Percentiles rank a stretch among this genome's conserved stretches.
Conservation (phyloP, 1,140 invertebrate species). For the Oedothorax gibbosus region DNA sequence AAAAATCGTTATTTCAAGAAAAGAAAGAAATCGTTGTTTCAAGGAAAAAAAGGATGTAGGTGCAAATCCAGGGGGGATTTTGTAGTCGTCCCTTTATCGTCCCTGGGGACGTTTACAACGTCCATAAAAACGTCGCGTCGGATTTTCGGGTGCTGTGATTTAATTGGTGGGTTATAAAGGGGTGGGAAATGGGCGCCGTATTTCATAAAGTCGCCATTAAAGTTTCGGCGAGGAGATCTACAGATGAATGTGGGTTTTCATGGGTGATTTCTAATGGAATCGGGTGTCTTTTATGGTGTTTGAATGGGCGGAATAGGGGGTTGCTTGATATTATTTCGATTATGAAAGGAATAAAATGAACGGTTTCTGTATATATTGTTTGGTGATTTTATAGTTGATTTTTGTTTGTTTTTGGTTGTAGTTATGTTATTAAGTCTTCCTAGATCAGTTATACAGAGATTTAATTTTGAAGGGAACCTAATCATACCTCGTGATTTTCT, state of each 20-base stretch:
- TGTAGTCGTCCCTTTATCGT: neutral
- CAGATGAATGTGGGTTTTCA: neutral
- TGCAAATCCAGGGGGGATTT: slow-evolving; percentile 29
- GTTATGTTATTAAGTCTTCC: too few species aligned
- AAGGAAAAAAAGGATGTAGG: slow-evolving; percentile 4
- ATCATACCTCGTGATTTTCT: too few species aligned
- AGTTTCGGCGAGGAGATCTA: neutral
- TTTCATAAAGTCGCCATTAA: slow-evolving; percentile 55
- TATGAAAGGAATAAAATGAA: too few species aligned
- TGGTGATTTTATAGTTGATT: too few species aligned
- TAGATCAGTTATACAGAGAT: too few species aligned
- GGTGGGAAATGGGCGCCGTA: slow-evolving; percentile 34
- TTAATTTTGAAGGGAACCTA: too few species aligned
- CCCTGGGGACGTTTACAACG: slow-evolving; percentile 32
- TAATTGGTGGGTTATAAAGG: slow-evolving; percentile 53
- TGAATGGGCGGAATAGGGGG: too few species aligned
- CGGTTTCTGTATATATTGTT: too few species aligned
- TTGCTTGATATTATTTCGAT: too few species aligned
- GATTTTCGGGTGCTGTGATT: slow-evolving; percentile 46
- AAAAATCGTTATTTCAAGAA: neutral
- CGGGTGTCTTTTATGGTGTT: too few species aligned
- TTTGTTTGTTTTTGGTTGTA: too few species aligned
- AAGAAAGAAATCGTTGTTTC: neutral
- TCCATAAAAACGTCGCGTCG: slow-evolving; percentile 44
- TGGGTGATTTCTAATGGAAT: too few species aligned